Conservation (phyloP, 2,888 invertebrate species). For the Torymus texanus region DNA sequence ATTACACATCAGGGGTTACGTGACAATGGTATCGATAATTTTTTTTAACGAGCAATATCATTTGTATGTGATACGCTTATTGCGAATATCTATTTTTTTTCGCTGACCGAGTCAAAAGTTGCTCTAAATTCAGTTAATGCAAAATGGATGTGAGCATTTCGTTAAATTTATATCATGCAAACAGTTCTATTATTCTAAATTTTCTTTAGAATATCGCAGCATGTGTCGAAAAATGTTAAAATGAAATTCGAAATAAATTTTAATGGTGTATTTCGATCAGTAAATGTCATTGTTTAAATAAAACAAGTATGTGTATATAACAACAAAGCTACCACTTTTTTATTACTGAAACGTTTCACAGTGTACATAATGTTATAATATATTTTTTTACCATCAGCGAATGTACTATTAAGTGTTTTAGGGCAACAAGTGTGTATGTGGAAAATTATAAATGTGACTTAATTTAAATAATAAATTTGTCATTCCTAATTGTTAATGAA, state of each 20-base stretch:
- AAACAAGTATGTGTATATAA: slow-evolving; percentile 52
- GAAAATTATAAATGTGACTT: slow-evolving; percentile 56
- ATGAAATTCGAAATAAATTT: slow-evolving; percentile 44
- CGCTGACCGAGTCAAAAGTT: slow-evolving; percentile 31
- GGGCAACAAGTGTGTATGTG: slow-evolving; percentile 55
- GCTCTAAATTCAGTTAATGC: slow-evolving; percentile 32
- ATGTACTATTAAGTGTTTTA: slow-evolving; percentile 56
- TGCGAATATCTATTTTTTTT: slow-evolving; percentile 47
- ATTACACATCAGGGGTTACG: slow-evolving; percentile 41
- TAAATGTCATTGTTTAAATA: slow-evolving; percentile 37
- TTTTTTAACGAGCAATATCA: slow-evolving; percentile 54
- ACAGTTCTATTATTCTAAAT: slow-evolving; percentile 37
- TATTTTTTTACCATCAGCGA: slow-evolving; percentile 56
- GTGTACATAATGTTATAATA: slow-evolving; percentile 57
- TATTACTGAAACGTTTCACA: slow-evolving; percentile 47
- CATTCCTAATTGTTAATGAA: slow-evolving; percentile 41
- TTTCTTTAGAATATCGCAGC: slow-evolving; percentile 44
- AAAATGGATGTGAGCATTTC: slow-evolving; percentile 7
- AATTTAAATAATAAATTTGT: slow-evolving; percentile 56
- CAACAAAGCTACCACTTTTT: slow-evolving; percentile 46
- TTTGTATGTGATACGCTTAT: slow-evolving; percentile 51
- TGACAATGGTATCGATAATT: slow-evolving; percentile 41
- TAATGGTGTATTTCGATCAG: slow-evolving; percentile 25
- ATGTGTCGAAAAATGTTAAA: slow-evolving; percentile 19
- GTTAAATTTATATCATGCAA: slow-evolving; percentile 15